Conservation (phyloP, 2,888 invertebrate species). For the Parapristionchus giblindavisi region DNA sequence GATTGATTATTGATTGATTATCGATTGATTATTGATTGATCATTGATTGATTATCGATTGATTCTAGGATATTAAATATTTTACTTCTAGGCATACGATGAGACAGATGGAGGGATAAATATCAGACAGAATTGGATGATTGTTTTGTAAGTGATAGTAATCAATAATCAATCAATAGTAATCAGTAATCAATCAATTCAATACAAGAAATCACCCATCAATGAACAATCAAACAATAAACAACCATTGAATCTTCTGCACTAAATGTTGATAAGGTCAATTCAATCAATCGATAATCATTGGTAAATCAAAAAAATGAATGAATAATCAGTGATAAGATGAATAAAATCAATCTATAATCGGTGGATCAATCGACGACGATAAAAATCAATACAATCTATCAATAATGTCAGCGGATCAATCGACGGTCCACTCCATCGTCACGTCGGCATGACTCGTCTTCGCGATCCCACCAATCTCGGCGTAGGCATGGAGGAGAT, state of each 20-base stretch:
- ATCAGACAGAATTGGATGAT: not conserved
- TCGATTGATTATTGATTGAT: too few relatives aligned
- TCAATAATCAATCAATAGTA: too few relatives aligned
- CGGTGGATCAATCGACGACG: too few relatives aligned
- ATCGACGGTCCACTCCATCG: conserved; percentile 51
- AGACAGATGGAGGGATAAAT: not conserved
- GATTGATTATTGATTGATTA: too few relatives aligned
- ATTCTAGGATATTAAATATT: too few relatives aligned
- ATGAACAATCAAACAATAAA: too few relatives aligned
- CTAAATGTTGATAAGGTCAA: too few relatives aligned
- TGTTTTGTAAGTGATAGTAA: not conserved
- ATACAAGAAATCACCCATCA: too few relatives aligned
- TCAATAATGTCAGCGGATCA: conserved; percentile 48
- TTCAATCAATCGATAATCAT: not conserved
- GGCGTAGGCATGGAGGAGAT: conserved; percentile 58
- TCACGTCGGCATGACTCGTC: conserved; percentile 55
- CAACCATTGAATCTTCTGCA: too few relatives aligned
- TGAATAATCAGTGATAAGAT: not conserved
- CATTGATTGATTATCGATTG: not conserved
- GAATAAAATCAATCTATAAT: not conserved
- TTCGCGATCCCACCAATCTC: conserved; percentile 57
- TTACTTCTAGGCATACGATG: not conserved
- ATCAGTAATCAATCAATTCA: too few relatives aligned
- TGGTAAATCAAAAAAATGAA: not conserved
- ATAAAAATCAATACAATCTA: too few relatives aligned